These are phyloP conservation scores for Dynastes hyllus DNA, from an alignment of 2,888 invertebrate species.

Conservation along the genomic window DNA sequence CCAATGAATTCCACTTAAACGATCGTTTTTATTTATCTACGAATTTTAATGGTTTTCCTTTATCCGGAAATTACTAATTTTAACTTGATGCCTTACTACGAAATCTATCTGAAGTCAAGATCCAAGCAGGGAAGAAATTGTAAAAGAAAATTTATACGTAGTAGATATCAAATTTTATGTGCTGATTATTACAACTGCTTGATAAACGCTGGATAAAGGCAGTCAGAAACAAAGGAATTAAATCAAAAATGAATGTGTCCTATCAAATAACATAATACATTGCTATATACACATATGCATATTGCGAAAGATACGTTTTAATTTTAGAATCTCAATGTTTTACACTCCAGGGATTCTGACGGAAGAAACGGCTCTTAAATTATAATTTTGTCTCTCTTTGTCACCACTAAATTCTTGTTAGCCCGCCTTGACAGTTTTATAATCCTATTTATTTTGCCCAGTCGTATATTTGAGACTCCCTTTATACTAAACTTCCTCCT, in stretches of 20 bases:
- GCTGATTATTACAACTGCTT: too few species aligned
- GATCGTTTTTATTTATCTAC: too few species aligned
- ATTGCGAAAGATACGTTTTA: not conserved
- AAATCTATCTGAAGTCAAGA: too few species aligned
- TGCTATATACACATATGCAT: not conserved
- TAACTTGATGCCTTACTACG: too few species aligned
- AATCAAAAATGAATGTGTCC: not conserved
- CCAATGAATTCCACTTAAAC: too few species aligned
- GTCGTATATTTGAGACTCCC: constrained; percentile 14
- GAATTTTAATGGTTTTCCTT: too few species aligned
- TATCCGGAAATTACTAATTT: too few species aligned
- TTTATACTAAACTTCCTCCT: constrained; percentile 12
- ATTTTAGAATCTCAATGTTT: constrained; percentile 6
- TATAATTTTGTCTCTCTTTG: constrained; percentile 36
- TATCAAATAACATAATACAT: not conserved
- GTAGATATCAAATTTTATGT: too few species aligned
- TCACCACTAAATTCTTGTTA: constrained; percentile 36
- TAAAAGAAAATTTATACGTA: too few species aligned
- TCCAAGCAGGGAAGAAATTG: too few species aligned
- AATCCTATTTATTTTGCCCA: constrained; percentile 41
- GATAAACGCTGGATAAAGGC: too few species aligned
- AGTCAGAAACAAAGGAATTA: not conserved
- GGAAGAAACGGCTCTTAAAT: constrained; percentile 35
- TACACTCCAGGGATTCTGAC: not conserved
- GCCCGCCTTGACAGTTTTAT: constrained; percentile 40